phyloP scores from a whole-genome alignment of 2,797 vertebrate genomes.

The Sternarchorhynchus goeldii region DNA sequence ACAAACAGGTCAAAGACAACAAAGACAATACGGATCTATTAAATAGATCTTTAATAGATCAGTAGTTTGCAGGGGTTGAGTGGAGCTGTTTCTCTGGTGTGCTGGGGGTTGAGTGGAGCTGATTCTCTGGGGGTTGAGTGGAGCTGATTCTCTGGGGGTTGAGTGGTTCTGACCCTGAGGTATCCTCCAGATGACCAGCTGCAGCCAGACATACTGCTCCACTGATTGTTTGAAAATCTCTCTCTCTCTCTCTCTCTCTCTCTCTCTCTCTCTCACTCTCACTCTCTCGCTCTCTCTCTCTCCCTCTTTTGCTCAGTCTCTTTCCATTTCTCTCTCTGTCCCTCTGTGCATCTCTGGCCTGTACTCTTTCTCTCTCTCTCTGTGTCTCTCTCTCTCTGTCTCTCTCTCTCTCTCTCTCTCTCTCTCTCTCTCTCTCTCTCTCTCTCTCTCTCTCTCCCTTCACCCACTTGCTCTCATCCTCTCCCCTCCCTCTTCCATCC shows the following conservation, averaged over 20 bases:
- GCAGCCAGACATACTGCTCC: constrained; percentile 38
- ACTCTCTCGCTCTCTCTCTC: background rate
- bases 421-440: background rate
- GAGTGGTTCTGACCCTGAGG: constrained; percentile 12
- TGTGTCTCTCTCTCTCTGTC: constrained; percentile 42
- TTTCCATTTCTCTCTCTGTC: constrained; percentile 25
- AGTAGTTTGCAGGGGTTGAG: constrained; percentile 63
- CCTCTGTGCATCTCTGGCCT: background rate
- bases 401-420: constrained; percentile 48
- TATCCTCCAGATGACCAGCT: constrained; percentile 42
- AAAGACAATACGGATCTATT: constrained; percentile 35
- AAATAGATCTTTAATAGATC: constrained; percentile 74
- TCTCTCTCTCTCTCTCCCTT: background rate
- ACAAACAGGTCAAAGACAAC: constrained; percentile 70
- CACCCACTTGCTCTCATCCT: no score
- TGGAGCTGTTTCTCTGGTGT: constrained; percentile 23
- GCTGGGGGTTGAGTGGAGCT: constrained; percentile 40
- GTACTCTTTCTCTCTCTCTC: constrained; percentile 3
- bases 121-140: background rate
- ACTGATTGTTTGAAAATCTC: constrained; percentile 41
- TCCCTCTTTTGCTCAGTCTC: background rate
- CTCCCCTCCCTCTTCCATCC: background rate
- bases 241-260: background rate
- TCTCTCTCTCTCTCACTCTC: constrained; percentile 25
- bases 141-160: constrained; percentile 11